phyloP scores from a whole-genome alignment of 2,888 invertebrate genomes.

The Myopa tessellatipennis region DNA sequence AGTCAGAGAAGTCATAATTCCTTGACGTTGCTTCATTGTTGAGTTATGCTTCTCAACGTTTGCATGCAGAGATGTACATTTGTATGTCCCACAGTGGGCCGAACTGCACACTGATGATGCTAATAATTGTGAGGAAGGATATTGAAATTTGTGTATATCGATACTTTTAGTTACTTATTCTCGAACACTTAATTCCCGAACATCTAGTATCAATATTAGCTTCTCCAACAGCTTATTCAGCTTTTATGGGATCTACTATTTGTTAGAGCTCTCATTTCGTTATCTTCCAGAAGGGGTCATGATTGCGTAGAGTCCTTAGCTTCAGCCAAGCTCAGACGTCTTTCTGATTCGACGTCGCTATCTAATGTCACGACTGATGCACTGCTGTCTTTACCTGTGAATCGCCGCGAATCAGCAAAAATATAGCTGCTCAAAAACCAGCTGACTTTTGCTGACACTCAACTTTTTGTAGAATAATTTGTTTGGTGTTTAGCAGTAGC shows the following conservation, averaged over 20 bases:
- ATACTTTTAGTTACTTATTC: no score
- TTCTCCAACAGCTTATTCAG: no score
- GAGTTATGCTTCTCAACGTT: constrained; percentile 45
- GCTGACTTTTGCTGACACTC: background rate
- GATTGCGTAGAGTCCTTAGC: no score
- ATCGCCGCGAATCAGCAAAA: constrained; percentile 1
- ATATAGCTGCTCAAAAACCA: background rate
- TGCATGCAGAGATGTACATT: background rate
- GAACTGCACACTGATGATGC: background rate
- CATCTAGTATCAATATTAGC: no score
- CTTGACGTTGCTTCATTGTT: constrained; percentile 52
- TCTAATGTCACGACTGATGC: background rate
- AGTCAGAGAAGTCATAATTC: constrained; percentile 53
- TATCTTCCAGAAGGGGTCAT: no score
- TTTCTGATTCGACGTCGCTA: no score
- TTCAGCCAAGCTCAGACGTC: no score
- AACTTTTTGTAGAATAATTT: constrained; percentile 18
- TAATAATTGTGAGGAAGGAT: background rate
- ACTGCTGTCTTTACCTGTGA: background rate
- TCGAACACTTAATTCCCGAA: background rate
- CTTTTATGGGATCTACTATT: no score
- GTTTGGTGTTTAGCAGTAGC: no score
- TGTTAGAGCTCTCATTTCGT: no score
- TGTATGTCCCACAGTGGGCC: constrained; percentile 11
- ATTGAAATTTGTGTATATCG: no score